phyloP scores from a whole-genome alignment of 2,113 vertebrate species.

The Indri indri region DNA sequence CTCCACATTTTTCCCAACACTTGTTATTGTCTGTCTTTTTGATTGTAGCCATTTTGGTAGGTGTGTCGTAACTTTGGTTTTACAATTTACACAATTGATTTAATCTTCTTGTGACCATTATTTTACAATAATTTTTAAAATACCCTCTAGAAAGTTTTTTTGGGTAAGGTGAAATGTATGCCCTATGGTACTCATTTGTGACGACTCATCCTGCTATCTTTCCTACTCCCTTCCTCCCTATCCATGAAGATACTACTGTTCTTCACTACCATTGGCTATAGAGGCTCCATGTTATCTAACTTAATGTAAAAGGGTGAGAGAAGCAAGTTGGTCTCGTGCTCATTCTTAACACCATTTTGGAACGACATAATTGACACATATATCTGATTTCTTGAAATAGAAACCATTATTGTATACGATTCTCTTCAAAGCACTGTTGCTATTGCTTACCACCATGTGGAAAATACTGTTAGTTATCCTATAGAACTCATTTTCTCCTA shows the following conservation, averaged over 20 bases:
- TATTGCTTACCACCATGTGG: neutral
- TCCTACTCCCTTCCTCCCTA: neutral
- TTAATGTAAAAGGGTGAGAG: neutral
- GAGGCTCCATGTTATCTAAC: neutral
- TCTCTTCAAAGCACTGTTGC: neutral
- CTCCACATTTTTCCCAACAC: neutral
- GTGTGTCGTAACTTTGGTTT: neutral
- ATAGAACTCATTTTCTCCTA: neutral
- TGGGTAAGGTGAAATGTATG: neutral
- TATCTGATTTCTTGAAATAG: neutral
- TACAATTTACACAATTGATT: neutral
- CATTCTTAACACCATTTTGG: neutral
- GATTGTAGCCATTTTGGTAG: neutral
- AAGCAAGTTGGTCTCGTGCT: neutral
- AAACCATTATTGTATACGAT: neutral
- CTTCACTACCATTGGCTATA: neutral
- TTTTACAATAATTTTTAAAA: neutral
- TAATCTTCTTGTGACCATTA: neutral
- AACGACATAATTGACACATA: neutral
- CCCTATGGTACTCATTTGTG: neutral
- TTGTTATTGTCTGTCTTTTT: neutral
- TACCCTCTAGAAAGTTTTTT: neutral
- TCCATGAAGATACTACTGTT: neutral
- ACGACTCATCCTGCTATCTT: neutral
- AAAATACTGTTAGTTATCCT: neutral